These are phyloP conservation scores for Sprattus sprattus DNA, from an alignment of 2,113 vertebrate species.

Conservation along the genomic window DNA sequence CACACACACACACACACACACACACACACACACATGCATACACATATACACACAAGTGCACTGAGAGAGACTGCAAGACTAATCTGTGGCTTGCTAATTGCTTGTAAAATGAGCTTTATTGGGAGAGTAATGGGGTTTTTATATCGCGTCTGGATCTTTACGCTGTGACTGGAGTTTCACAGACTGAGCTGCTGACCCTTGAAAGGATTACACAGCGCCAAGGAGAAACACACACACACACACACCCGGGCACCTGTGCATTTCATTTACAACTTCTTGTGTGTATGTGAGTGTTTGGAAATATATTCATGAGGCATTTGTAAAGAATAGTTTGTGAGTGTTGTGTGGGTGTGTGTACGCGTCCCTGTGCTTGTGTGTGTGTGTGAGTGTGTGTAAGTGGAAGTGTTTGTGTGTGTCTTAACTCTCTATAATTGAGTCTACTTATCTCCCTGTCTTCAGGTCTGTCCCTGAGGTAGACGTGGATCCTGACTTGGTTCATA, in stretches of 20 bases:
- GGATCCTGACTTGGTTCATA: constrained; percentile 88
- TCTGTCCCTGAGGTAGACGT: constrained; percentile 84
- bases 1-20: background rate
- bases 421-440: background rate
- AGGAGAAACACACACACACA: background rate
- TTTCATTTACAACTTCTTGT: background rate
- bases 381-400: background rate
- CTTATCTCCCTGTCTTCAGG: constrained; percentile 70
- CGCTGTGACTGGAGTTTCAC: background rate
- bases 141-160: constrained; percentile 37
- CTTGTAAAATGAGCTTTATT: constrained; percentile 58
- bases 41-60: background rate
- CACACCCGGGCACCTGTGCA: background rate
- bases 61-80: background rate
- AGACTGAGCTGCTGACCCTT: constrained; percentile 1
- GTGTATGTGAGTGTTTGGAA: background rate
- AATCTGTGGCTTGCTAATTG: constrained; percentile 52
- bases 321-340: background rate
- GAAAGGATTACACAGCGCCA: constrained; percentile 8
- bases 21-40: background rate
- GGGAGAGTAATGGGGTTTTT: constrained; percentile 56
- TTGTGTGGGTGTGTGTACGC: background rate
- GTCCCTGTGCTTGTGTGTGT: background rate
- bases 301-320: too few species aligned
- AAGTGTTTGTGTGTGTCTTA: background rate